A percentile compares a stretch with the other conserved stretches of the same genome.
Evolutionary conservation across 2,113 vertebrate species (phyloP).

Genomic region (Gallinago paraguaiae): DNA sequence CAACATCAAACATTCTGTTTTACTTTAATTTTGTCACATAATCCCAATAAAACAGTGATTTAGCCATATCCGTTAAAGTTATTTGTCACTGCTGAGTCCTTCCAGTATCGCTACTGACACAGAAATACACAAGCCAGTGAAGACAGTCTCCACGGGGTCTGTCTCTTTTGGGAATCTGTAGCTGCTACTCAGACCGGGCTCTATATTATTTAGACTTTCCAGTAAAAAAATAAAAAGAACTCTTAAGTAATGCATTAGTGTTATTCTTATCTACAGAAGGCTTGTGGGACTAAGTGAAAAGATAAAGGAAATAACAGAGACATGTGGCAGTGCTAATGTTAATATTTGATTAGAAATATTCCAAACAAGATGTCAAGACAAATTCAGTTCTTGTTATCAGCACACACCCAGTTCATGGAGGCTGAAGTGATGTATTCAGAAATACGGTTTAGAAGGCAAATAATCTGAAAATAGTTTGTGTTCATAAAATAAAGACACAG

Average conservation of each 20-base stretch:
- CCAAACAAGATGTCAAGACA: slow-evolving; percentile 63
- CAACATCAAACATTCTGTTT: slow-evolving; percentile 51
- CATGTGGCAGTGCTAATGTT: slow-evolving; percentile 30
- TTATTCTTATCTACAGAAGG: slow-evolving; percentile 26
- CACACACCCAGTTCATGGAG: neutral
- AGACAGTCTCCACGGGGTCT: neutral
- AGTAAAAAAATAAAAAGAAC: neutral
- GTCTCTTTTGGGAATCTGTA: neutral
- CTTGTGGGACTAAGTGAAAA: slow-evolving; percentile 45
- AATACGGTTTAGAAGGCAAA: neutral
- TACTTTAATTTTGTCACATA: slow-evolving; percentile 61
- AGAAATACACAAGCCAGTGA: neutral
- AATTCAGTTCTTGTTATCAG: slow-evolving; percentile 45
- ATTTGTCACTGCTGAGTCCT: slow-evolving; percentile 38
- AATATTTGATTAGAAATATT: slow-evolving; percentile 70
- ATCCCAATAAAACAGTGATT: slow-evolving; percentile 49
- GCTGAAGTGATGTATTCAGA: neutral
- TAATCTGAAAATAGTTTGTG: neutral
- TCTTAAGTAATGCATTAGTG: slow-evolving; percentile 45
- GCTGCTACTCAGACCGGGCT: neutral
- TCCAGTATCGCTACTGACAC: neutral
- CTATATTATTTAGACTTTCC: slow-evolving; percentile 46
- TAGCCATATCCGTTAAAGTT: neutral
- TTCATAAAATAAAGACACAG: neutral
- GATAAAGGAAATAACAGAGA: slow-evolving; percentile 55